Conservation (phyloP, 2,113 vertebrate species). For the Mungos mungo region DNA sequence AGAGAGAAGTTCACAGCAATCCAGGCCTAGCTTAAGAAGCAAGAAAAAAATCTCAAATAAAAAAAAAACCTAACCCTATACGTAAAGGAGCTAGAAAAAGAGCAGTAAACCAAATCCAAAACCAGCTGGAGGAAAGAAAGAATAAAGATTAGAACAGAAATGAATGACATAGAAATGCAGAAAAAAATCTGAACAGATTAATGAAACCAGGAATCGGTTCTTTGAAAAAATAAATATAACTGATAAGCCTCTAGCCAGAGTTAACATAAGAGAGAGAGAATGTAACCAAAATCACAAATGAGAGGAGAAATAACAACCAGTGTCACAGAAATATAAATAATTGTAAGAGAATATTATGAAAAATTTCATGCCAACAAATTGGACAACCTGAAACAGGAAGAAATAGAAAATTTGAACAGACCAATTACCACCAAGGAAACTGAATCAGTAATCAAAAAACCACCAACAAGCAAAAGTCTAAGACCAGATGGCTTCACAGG, state of each 20-base stretch:
- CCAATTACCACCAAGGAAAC: not conserved
- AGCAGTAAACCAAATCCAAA: not conserved
- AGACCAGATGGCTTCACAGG: not conserved
- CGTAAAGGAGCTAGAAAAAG: not conserved
- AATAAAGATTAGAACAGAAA: not conserved
- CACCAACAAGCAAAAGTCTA: not conserved
- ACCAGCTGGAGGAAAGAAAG: not conserved
- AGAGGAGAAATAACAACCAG: not conserved
- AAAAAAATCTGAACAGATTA: not conserved
- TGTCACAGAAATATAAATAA: not conserved
- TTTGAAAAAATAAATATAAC: not conserved
- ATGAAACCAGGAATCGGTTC: not conserved
- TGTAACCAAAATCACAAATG: not conserved
- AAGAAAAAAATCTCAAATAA: not conserved
- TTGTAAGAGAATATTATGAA: not conserved
- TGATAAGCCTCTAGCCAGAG: not conserved
- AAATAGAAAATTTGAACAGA: not conserved
- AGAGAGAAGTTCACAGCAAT: not conserved
- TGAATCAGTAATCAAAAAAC: not conserved
- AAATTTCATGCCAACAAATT: not conserved
- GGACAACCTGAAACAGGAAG: not conserved
- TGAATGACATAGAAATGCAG: not conserved
- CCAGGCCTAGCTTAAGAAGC: not conserved
- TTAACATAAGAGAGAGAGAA: not conserved
- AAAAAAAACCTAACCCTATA: not conserved